phyloP scores from a whole-genome alignment of 2,888 invertebrate species.

The Ephialtes manifestator region DNA sequence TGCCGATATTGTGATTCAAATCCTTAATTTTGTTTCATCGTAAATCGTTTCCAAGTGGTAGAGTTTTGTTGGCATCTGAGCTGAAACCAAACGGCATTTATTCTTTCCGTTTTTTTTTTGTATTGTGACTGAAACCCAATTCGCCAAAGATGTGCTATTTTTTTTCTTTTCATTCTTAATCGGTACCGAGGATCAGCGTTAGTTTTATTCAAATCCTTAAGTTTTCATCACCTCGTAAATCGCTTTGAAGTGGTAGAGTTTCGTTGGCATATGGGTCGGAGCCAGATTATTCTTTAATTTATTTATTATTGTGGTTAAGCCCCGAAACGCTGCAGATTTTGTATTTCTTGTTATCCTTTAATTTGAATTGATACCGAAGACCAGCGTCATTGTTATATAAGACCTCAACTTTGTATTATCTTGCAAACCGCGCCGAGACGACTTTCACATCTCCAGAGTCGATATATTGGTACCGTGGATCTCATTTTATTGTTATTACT shows the following conservation, averaged over 20 bases:
- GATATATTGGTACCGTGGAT: slow-evolving; percentile 8
- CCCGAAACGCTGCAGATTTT: not conserved
- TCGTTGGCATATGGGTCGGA: not conserved
- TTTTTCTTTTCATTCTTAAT: not conserved
- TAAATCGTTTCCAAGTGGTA: no score
- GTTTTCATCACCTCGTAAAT: not conserved
- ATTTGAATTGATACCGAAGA: not conserved
- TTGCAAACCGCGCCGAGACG: slow-evolving; percentile 6
- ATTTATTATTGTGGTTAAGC: not conserved
- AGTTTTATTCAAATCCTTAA: not conserved
- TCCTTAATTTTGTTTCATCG: no score
- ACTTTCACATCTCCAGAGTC: slow-evolving; percentile 8
- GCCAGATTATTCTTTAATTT: not conserved
- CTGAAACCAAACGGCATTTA: slow-evolving; percentile 4
- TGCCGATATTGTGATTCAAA: no score
- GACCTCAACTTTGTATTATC: slow-evolving; percentile 8
- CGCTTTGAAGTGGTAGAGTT: not conserved
- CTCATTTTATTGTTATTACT: not conserved
- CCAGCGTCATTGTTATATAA: slow-evolving; percentile 6
- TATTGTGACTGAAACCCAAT: not conserved
- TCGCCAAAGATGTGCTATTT: not conserved
- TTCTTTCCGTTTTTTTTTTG: not conserved
- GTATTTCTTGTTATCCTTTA: not conserved
- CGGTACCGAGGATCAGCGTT: slow-evolving; percentile 8
- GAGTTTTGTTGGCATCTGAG: no score